Conservation (phyloP, 2,797 vertebrate genomes). For the Sebastes oblongus region DNA sequence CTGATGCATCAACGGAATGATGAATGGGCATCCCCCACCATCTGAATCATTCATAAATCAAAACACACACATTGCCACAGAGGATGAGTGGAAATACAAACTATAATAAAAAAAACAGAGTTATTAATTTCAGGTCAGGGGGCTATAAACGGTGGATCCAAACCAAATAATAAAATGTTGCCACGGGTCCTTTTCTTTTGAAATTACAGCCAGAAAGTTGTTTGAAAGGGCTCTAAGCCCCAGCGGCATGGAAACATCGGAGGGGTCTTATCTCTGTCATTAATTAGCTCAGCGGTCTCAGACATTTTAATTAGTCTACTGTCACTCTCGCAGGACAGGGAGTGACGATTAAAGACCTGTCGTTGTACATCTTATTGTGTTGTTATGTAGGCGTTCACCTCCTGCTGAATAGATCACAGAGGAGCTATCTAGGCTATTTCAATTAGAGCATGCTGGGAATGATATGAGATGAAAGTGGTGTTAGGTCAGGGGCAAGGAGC, state of each 20-base stretch:
- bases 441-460: slow-evolving; percentile 43
- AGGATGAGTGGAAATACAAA: slow-evolving; percentile 19
- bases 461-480: slow-evolving; percentile 38
- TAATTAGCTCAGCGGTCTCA: slow-evolving; percentile 61
- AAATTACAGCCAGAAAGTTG: slow-evolving; percentile 28
- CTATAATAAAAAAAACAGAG: neutral
- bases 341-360: slow-evolving; percentile 43
- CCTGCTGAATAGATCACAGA: slow-evolving; percentile 26
- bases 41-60: slow-evolving; percentile 48
- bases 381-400: slow-evolving; percentile 29
- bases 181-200: slow-evolving; percentile 3
- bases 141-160: slow-evolving; percentile 12
- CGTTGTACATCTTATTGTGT: slow-evolving; percentile 22
- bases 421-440: slow-evolving; percentile 44
- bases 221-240: slow-evolving; percentile 38
- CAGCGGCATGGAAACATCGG: slow-evolving; percentile 12
- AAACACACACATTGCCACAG: slow-evolving; percentile 7
- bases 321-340: slow-evolving; percentile 41
- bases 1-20: slow-evolving; percentile 16
- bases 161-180: slow-evolving; percentile 3
- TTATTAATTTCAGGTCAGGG: slow-evolving; percentile 43
- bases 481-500: slow-evolving; percentile 23
- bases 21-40: slow-evolving; percentile 17
- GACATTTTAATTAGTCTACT: slow-evolving; percentile 68
- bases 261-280: slow-evolving; percentile 47